Conservation (phyloP, 2,797 vertebrate species). For the Masticophis lateralis region DNA sequence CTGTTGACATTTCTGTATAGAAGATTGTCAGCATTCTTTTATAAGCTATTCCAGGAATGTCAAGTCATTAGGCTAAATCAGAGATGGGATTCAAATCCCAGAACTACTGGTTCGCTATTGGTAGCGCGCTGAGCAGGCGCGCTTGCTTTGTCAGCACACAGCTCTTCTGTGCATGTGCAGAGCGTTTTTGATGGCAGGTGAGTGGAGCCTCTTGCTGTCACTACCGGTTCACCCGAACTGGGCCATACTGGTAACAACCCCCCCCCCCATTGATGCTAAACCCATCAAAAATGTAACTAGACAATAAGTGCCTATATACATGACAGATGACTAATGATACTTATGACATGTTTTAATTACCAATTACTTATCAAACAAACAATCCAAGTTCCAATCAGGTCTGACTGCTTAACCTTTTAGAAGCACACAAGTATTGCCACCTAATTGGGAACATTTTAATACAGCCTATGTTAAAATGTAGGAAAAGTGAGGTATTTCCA, state of each 20-base stretch:
- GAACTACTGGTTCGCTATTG: no score
- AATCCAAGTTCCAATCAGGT: not conserved
- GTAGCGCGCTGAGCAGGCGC: accelerated
- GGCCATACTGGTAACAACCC: no score
- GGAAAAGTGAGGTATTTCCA: not conserved
- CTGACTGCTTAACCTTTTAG: not conserved
- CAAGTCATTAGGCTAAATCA: no score
- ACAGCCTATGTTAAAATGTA: not conserved
- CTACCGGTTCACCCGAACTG: no score
- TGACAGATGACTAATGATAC: not conserved
- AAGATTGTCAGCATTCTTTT: not conserved
- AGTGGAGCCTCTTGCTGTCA: no score
- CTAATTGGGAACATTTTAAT: not conserved
- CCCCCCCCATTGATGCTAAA: no score
- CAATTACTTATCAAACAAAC: not conserved
- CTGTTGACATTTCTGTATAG: not conserved
- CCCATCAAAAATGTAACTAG: not conserved
- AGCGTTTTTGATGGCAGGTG: no score
- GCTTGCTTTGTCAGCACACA: no score
- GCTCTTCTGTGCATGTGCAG: no score
- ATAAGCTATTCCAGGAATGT: not conserved
- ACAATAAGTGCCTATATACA: not conserved
- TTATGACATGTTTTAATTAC: not conserved
- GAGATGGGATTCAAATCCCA: no score
- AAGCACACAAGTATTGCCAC: not conserved